Conservation (phyloP, 2,113 vertebrate species). For the Hirundichthys speculiger region DNA sequence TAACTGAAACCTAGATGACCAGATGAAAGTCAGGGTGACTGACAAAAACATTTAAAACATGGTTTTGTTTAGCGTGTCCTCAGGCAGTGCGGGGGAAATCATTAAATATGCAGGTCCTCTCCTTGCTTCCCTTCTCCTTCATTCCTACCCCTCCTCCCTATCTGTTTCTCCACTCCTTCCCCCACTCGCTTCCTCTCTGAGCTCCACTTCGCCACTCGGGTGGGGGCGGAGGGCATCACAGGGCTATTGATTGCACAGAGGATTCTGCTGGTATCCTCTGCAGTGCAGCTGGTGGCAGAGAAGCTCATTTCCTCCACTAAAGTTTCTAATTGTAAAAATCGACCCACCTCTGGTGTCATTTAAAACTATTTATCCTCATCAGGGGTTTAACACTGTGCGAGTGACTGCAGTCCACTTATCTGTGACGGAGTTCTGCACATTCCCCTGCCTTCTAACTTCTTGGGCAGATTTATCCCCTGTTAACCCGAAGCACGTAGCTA, state of each 20-base stretch:
- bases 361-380: constrained; percentile 16
- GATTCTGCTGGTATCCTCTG: constrained; percentile 66
- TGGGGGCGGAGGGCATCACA: constrained; percentile 26
- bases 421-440: constrained; percentile 6
- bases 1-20: neutral
- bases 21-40: constrained; percentile 2
- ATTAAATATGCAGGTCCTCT: constrained; percentile 58
- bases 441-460: constrained; percentile 10
- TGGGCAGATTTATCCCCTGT: constrained; percentile 17
- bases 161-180: constrained; percentile 33
- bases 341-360: constrained; percentile 24
- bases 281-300: constrained; percentile 23
- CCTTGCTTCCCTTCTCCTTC: constrained; percentile 23
- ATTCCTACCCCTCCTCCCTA: constrained; percentile 50
- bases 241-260: constrained; percentile 54
- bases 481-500: constrained; percentile 28
- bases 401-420: neutral
- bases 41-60: neutral
- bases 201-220: constrained; percentile 21
- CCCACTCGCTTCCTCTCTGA: constrained; percentile 51
- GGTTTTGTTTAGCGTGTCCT: constrained; percentile 18
- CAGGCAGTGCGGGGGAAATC: constrained; percentile 37
- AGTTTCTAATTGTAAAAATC: constrained; percentile 53
- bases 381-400: neutral
- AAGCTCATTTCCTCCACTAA: constrained; percentile 53